Conservation (phyloP, 2,113 vertebrate species). For the Todiramphus saurophagus region DNA sequence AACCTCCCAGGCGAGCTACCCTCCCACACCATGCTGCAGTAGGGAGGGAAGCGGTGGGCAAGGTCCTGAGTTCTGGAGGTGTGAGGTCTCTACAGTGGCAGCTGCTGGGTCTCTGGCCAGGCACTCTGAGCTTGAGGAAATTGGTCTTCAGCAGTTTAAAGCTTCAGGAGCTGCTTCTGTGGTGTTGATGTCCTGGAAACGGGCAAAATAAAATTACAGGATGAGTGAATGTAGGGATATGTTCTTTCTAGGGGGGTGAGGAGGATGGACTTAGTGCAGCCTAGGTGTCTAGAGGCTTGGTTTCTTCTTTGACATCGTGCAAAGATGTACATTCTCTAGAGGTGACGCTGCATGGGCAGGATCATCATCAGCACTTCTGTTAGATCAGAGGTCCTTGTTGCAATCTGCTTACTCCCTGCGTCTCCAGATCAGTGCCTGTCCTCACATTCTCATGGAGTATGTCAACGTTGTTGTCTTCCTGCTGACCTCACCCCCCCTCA, state of each 20-base stretch:
- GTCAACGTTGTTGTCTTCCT: neutral
- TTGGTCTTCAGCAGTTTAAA: neutral
- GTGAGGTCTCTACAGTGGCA: rapidly evolving
- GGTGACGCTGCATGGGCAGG: neutral
- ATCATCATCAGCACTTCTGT: neutral
- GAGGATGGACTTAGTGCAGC: neutral
- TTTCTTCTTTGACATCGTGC: neutral
- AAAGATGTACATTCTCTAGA: rapidly evolving
- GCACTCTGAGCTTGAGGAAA: rapidly evolving
- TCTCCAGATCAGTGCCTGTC: neutral
- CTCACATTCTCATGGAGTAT: neutral
- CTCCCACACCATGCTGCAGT: neutral
- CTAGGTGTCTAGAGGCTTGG: neutral
- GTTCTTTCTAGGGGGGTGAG: rapidly evolving
- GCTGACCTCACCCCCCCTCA: neutral
- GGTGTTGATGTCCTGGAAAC: neutral
- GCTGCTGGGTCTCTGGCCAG: rapidly evolving
- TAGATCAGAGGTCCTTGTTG: neutral
- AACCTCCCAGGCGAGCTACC: neutral
- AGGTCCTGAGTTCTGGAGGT: neutral
- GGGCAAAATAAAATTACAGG: neutral
- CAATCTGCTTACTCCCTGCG: neutral
- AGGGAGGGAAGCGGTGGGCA: neutral
- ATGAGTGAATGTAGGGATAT: rapidly evolving
- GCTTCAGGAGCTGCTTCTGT: neutral